Evolutionary conservation across 2,797 vertebrate genomes (phyloP).

Genomic region (Clarias platycephalus): DNA sequence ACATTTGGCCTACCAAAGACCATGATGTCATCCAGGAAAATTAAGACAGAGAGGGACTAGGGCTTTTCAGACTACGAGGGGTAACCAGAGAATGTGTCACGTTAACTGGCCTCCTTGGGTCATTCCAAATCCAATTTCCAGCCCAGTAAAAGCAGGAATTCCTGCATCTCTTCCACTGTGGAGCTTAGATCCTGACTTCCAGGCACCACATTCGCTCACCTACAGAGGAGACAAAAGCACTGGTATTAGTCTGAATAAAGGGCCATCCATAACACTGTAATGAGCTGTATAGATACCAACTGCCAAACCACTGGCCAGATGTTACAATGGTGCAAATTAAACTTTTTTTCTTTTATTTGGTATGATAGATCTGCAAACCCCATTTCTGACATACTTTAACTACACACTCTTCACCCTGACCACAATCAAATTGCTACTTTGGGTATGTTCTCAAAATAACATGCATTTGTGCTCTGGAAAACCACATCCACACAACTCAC

Average conservation of each 20-base stretch:
- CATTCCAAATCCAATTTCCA: slow-evolving; percentile 56
- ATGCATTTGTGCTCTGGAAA: slow-evolving; percentile 36
- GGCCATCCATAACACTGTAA: slow-evolving; percentile 8
- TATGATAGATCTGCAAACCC: slow-evolving; percentile 40
- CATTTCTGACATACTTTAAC: slow-evolving; percentile 59
- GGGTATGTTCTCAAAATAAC: slow-evolving; percentile 70
- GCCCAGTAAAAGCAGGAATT: slow-evolving; percentile 51
- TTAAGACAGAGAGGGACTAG: slow-evolving; percentile 25
- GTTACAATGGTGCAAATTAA: slow-evolving; percentile 41
- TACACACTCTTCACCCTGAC: slow-evolving; percentile 51
- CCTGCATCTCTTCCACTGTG: slow-evolving; percentile 43
- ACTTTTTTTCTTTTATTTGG: slow-evolving; percentile 19
- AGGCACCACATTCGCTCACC: slow-evolving; percentile 57
- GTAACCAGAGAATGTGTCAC: slow-evolving; percentile 52
- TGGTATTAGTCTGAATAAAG: slow-evolving; percentile 38
- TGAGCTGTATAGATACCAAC: slow-evolving; percentile 23
- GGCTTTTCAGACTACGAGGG: slow-evolving; percentile 35
- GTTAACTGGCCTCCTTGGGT: slow-evolving; percentile 50
- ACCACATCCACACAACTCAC: slow-evolving; percentile 40
- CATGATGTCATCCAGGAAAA: slow-evolving; percentile 61
- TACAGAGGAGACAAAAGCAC: slow-evolving; percentile 53
- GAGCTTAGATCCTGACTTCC: slow-evolving; percentile 45
- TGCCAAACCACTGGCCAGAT: slow-evolving; percentile 39
- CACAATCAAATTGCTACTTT: slow-evolving; percentile 72
- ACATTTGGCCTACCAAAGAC: slow-evolving; percentile 26